These are phyloP conservation scores for Talpa occidentalis DNA, from an alignment of 2,113 vertebrate species.

Conservation along the genomic window DNA sequence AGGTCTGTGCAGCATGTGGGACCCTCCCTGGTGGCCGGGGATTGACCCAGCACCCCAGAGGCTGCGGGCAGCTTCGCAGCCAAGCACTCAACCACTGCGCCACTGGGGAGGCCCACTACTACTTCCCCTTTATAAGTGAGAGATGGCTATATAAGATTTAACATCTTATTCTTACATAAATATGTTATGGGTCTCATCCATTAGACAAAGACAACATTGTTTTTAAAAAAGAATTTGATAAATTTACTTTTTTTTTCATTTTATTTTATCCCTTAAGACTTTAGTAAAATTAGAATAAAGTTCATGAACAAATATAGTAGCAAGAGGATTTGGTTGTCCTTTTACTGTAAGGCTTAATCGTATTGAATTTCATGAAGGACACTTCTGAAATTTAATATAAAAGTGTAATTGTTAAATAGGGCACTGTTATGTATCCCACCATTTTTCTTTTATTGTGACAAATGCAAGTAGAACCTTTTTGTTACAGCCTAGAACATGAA, in stretches of 20 bases:
- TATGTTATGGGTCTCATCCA: not conserved
- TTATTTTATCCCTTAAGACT: not conserved
- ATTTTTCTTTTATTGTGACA: conserved; percentile 32
- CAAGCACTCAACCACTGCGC: too few relatives aligned
- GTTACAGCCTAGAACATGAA: not conserved
- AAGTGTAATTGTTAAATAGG: not conserved
- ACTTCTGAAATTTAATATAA: conserved; percentile 28
- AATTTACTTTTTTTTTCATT: not conserved
- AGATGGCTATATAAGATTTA: not conserved
- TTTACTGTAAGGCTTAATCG: not conserved
- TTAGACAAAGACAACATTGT: not conserved
- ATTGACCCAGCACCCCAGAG: too few relatives aligned
- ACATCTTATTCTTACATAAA: conserved; percentile 47
- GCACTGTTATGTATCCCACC: not conserved
- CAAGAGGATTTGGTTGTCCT: not conserved
- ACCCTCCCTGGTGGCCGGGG: too few relatives aligned
- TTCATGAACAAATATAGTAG: not conserved
- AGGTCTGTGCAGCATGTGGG: too few relatives aligned
- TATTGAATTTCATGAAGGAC: not conserved
- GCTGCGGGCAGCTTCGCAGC: too few relatives aligned
- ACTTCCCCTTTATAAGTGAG: not conserved
- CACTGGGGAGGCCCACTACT: too few relatives aligned
- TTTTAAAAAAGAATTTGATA: not conserved
- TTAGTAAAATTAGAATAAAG: not conserved
- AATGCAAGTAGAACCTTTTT: not conserved